Base-by-base conservation (phyloP, 2,888 invertebrate genomes). In the Pomacea canaliculata region DNA sequence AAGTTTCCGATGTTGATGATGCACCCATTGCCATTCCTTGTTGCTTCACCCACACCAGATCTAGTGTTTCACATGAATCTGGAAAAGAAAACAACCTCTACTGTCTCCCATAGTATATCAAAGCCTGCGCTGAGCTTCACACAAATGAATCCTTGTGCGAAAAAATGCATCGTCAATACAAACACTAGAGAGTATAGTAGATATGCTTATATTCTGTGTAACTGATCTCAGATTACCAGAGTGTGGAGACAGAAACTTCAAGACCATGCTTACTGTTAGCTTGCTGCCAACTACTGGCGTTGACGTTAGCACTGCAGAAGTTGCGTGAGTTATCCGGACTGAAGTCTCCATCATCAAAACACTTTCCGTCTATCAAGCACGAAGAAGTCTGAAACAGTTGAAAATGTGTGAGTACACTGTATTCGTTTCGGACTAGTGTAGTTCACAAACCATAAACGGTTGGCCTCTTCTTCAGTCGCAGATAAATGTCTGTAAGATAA, bases 11-110 rank as follows among this genome's bases (percentile, higher is more conserved):
- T 23, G 74, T 76, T 8, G 66, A n/a, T 2, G 8, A 56, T n/a
- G 66, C 51, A 4, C 67, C 75, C 19, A 76, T 70, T 18, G 27
- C 37, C 72, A 49, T 56, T 12, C 77, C 78, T 67, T 19, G 16
- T 71, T 79, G 78, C 63, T 70, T 73, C 48, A 80, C 71, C 85
- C 85, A 85, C 37, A 79, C 65, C 48, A 85, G 70, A 13, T 83
- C 79, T 62, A 85, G 70, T 46, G 80, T 78, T 73, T 81, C 78
- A 77, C 84, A 85, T 12, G 84, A 82, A 76, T 84, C 85, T 85
- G 73, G 23, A 76, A 71, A 56, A 51, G 63, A 65, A 56, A 46
- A 65, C 27, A 16, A 72, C 18, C 27, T 37, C 37, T 37, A 37
- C 37, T 37, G 5, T 37, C 5, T 0, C 37, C 37, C 37, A 37